These are phyloP conservation scores for Acanthosepion esculentum DNA, from an alignment of 2,888 invertebrate genomes.

Conservation along the genomic window DNA sequence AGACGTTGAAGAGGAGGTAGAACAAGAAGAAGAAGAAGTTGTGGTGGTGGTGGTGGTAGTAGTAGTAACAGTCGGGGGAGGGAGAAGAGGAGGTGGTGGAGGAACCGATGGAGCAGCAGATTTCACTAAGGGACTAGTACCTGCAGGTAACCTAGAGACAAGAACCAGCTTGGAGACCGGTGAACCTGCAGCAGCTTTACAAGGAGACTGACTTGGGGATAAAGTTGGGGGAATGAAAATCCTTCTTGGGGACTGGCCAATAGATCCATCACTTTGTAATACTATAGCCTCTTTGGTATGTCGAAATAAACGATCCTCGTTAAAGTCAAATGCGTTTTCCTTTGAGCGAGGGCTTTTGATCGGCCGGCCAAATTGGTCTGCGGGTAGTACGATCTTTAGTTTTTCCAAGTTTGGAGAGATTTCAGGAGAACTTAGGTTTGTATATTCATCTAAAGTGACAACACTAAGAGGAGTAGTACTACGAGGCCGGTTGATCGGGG, in stretches of 20 bases:
- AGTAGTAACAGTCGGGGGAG: not conserved
- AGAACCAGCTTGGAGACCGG: slow-evolving; percentile 48
- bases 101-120: not conserved
- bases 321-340: slow-evolving; percentile 62
- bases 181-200: slow-evolving; percentile 52
- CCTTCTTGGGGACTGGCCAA: slow-evolving; percentile 64
- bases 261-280: slow-evolving; percentile 60
- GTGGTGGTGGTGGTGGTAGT: not conserved
- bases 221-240: slow-evolving; percentile 68
- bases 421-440: slow-evolving; percentile 65
- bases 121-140: slow-evolving; percentile 39
- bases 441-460: slow-evolving; percentile 68
- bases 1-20: not conserved
- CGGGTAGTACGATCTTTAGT: slow-evolving; percentile 67
- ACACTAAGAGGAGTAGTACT: slow-evolving; percentile 70
- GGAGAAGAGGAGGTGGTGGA: not conserved
- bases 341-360: slow-evolving; percentile 61
- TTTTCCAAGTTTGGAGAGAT: slow-evolving; percentile 59
- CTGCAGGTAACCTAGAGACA: slow-evolving; percentile 39
- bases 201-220: slow-evolving; percentile 64
- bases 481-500: slow-evolving; percentile 67
- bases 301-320: slow-evolving; percentile 68
- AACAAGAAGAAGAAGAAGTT: not conserved
- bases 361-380: slow-evolving; percentile 62
- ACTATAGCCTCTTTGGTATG: slow-evolving; percentile 67